Evolutionary conservation across 2,797 vertebrate genomes (phyloP).

Genomic region (Octomys mimax): DNA sequence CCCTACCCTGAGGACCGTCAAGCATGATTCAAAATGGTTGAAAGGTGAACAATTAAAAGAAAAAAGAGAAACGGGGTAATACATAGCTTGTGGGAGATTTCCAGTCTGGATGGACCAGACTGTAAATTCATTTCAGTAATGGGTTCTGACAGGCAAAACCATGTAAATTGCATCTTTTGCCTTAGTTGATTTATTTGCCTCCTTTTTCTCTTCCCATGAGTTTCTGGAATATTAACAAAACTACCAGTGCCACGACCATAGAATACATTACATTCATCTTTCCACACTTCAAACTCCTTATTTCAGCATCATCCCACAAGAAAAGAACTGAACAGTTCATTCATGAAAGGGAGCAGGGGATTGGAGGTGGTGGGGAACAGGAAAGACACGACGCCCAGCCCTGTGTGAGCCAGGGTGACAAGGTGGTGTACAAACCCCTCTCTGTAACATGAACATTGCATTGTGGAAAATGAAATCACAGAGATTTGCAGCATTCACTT

Average conservation of each 20-base stretch:
- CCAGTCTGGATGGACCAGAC: slow-evolving; percentile 65
- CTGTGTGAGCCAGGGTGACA: slow-evolving; percentile 64
- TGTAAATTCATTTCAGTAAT: slow-evolving; percentile 78
- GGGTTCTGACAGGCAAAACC: slow-evolving; percentile 73
- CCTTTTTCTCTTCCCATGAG: slow-evolving; percentile 62
- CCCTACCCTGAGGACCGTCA: slow-evolving; percentile 98
- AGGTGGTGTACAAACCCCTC: slow-evolving; percentile 49
- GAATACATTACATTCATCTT: slow-evolving; percentile 68
- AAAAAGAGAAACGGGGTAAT: neutral
- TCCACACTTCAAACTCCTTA: slow-evolving; percentile 62
- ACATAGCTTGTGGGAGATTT: slow-evolving; percentile 70
- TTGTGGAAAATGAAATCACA: slow-evolving; percentile 81
- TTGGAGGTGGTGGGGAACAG: neutral
- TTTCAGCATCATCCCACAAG: slow-evolving; percentile 67
- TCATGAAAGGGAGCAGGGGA: slow-evolving; percentile 7
- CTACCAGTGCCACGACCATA: slow-evolving; percentile 58
- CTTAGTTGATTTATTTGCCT: slow-evolving; percentile 75
- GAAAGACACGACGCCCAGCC: slow-evolving; percentile 55
- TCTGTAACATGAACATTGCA: slow-evolving; percentile 71
- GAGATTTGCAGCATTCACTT: slow-evolving; percentile 77
- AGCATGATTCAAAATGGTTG: slow-evolving; percentile 99
- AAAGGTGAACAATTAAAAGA: slow-evolving; percentile 93
- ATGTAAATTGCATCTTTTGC: slow-evolving; percentile 78
- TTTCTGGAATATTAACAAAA: slow-evolving; percentile 78
- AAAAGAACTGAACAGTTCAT: slow-evolving; percentile 67